Conservation (phyloP, 1,140 invertebrate genomes). For the Plectrocnemia conspersa region DNA sequence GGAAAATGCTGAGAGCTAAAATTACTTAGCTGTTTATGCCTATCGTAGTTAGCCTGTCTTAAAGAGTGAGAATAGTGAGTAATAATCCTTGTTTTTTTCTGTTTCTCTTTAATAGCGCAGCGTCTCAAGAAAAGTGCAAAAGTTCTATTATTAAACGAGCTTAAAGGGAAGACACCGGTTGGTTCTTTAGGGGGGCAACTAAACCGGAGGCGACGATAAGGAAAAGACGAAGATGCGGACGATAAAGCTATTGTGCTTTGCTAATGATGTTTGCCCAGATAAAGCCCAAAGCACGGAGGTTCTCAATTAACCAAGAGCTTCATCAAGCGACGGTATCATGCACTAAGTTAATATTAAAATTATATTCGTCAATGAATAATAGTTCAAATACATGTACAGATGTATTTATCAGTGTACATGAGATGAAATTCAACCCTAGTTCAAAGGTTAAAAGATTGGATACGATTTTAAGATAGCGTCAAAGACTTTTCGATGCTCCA, state of each 20-base stretch:
- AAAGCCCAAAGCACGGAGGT: conserved; percentile 24
- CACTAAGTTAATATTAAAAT: conserved; percentile 1
- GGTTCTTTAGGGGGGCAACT: neutral
- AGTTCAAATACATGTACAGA: neutral
- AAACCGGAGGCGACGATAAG: conserved; percentile 13
- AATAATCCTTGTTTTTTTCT: too few relatives aligned
- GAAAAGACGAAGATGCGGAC: conserved; percentile 27
- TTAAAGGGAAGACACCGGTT: conserved; percentile 16
- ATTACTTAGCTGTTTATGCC: too few relatives aligned
- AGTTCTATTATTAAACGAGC: conserved; percentile 31
- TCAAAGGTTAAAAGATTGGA: conserved; percentile 16
- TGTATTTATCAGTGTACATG: neutral
- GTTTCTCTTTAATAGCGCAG: conserved; percentile 3
- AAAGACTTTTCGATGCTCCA: conserved; percentile 14
- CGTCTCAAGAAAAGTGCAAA: conserved; percentile 6
- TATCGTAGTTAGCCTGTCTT: too few relatives aligned
- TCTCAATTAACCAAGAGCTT: conserved; percentile 34
- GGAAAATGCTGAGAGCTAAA: too few relatives aligned
- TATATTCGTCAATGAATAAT: neutral
- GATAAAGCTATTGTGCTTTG: conserved; percentile 36
- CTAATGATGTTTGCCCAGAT: conserved; percentile 36
- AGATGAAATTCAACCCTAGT: neutral
- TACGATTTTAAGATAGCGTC: conserved; percentile 15
- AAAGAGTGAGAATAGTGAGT: too few relatives aligned
- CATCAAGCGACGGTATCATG: conserved; percentile 5